A percentile compares a stretch with the other conserved stretches of the same genome.
phyloP scores from a whole-genome alignment of 2,113 vertebrate genomes.

The Pyrgilauda ruficollis region DNA sequence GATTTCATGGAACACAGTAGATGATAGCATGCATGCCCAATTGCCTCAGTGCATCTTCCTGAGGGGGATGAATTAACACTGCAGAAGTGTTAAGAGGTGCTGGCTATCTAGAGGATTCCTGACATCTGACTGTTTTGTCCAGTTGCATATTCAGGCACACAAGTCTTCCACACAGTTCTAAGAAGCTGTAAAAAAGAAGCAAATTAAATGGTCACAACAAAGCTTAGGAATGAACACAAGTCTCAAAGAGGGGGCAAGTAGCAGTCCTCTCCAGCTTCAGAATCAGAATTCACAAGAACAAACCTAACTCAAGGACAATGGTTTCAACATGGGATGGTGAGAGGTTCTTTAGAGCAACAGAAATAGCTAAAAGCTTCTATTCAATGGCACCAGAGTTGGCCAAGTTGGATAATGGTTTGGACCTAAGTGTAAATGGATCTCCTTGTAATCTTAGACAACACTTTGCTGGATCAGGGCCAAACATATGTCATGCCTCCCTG shows the following conservation, averaged over 20 bases:
- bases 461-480: not conserved
- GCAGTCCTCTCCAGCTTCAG: not conserved
- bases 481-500: not conserved
- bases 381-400: not conserved
- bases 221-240: not conserved
- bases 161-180: not conserved
- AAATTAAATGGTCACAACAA: not conserved
- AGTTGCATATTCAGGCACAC: not conserved
- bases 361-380: slow-evolving; percentile 1
- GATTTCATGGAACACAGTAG: not conserved
- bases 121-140: not conserved
- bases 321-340: not conserved
- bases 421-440: not conserved
- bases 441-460: not conserved
- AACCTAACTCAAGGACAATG: not conserved
- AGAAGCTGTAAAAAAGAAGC: not conserved
- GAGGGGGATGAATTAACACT: not conserved
- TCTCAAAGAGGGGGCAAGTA: not conserved
- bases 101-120: not conserved
- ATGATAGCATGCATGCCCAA: not conserved
- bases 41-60: not conserved
- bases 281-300: not conserved
- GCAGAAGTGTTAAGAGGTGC: not conserved
- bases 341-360: not conserved
- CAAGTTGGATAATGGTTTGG: not conserved